Base-by-base conservation (phyloP, 2,113 vertebrate species). In the Pseudorasbora parva region DNA sequence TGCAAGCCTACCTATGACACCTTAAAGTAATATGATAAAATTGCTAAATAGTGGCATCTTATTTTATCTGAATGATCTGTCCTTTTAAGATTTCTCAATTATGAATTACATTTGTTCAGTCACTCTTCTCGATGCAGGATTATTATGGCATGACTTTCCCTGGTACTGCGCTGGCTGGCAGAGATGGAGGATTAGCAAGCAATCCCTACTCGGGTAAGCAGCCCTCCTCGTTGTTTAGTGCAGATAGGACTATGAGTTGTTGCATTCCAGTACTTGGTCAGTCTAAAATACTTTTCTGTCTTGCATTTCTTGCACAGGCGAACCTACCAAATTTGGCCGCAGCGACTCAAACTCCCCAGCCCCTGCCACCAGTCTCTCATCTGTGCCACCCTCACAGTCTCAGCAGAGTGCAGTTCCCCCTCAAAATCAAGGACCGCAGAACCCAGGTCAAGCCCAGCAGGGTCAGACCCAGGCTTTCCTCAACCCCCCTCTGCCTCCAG, bases 71-170 rank as follows among this genome's bases (percentile, higher is more conserved):
- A 2, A 33, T 68, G 64, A 37, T 1, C 1, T 21, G 30, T 41
- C 17, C 17, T 30, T 15, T 66, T 66, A 17, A 66, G 30, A 17
- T 17, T 21, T 41, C 33, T 37, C 8, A 2, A 3, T 10, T 4
- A n/a, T 69, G 17, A 33, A 71, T 27, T 73, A 7, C 7, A 21
- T 25, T 15, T 23, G 37, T 15, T 47, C 8, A 21, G 14, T 78
- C 8, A 14, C 15, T 51, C 47, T 62, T 45, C n/a, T 81, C 8
- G 71, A 8, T 68, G 41, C 62, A 99, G 97, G 98, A 99, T 94
- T 99, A 99, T 91, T 99, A 99, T 2, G 97, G 98, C 93, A 94
- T 99, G 91, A 95, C 97, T 91, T 99, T 98, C 91, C 96, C 97
- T 91, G 95, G 97, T 85, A 95, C 96, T 27, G 88, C 97, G 6